These are phyloP conservation scores for Leptopilina clavipes DNA, from an alignment of 1,140 invertebrate genomes.

Conservation along the genomic window DNA sequence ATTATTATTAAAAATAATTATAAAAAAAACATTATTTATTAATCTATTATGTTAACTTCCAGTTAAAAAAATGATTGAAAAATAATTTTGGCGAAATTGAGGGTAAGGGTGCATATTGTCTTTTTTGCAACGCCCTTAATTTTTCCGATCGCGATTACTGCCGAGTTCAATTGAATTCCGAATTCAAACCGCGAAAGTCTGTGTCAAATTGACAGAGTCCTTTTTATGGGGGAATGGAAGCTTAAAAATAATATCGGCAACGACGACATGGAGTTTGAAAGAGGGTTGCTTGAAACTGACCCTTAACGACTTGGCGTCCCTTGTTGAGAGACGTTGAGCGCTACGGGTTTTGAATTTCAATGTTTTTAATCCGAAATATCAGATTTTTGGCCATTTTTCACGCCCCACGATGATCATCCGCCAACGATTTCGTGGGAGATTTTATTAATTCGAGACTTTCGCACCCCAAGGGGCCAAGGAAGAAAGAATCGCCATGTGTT, in stretches of 20 bases:
- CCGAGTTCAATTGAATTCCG: constrained; percentile 68
- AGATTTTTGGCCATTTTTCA: constrained; percentile 76
- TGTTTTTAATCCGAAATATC: constrained; percentile 76
- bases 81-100: constrained; percentile 33
- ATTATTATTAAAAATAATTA: too few relatives aligned
- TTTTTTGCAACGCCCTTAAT: constrained; percentile 59
- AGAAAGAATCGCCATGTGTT: constrained; percentile 57
- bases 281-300: constrained; percentile 70
- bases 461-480: constrained; percentile 50
- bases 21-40: too few relatives aligned
- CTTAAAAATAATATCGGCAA: constrained; percentile 73
- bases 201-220: constrained; percentile 70
- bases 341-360: constrained; percentile 76
- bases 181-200: constrained; percentile 69
- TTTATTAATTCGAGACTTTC: constrained; percentile 70
- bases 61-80: background rate
- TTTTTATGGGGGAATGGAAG: constrained; percentile 52
- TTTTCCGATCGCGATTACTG: constrained; percentile 60
- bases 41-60: too few relatives aligned
- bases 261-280: constrained; percentile 44
- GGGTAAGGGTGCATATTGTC: constrained; percentile 36
- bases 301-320: constrained; percentile 74
- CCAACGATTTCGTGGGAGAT: constrained; percentile 62
- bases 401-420: constrained; percentile 62
- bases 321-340: constrained; percentile 54